These are phyloP conservation scores for Nycticebus coucang DNA, from an alignment of 2,113 vertebrate genomes.

Conservation along the genomic window DNA sequence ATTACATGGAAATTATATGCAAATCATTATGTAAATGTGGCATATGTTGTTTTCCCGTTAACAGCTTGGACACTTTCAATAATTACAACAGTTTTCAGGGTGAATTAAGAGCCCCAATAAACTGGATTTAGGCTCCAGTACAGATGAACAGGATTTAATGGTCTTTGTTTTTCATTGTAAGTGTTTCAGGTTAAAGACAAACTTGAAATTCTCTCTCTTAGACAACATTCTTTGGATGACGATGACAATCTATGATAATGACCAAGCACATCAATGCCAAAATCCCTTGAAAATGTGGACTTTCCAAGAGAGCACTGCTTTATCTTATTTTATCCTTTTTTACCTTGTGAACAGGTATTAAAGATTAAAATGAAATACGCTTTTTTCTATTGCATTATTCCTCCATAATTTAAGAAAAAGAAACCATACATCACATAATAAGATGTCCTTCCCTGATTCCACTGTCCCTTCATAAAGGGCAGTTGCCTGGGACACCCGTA, in stretches of 20 bases:
- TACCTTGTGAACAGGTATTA: slow-evolving; percentile 72
- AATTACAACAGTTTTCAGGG: slow-evolving; percentile 77
- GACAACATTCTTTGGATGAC: slow-evolving; percentile 59
- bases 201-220: slow-evolving; percentile 65
- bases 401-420: slow-evolving; percentile 58
- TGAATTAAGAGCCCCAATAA: slow-evolving; percentile 79
- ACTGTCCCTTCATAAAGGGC: background rate
- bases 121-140: slow-evolving; percentile 72
- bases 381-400: slow-evolving; percentile 44
- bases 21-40: slow-evolving; percentile 82
- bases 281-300: slow-evolving; percentile 74
- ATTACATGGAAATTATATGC: slow-evolving; percentile 81
- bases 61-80: slow-evolving; percentile 82
- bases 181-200: slow-evolving; percentile 58
- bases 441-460: background rate
- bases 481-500: background rate
- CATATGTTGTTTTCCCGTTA: slow-evolving; percentile 81
- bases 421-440: background rate
- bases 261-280: slow-evolving; percentile 73
- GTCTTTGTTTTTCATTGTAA: slow-evolving; percentile 74
- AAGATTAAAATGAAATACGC: slow-evolving; percentile 77
- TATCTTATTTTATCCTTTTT: slow-evolving; percentile 74
- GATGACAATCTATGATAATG: slow-evolving; percentile 64
- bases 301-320: slow-evolving; percentile 62
- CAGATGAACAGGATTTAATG: slow-evolving; percentile 60